Evolutionary conservation across 2,888 invertebrate species (phyloP).

Genomic region (Pherbina coryleti): DNA sequence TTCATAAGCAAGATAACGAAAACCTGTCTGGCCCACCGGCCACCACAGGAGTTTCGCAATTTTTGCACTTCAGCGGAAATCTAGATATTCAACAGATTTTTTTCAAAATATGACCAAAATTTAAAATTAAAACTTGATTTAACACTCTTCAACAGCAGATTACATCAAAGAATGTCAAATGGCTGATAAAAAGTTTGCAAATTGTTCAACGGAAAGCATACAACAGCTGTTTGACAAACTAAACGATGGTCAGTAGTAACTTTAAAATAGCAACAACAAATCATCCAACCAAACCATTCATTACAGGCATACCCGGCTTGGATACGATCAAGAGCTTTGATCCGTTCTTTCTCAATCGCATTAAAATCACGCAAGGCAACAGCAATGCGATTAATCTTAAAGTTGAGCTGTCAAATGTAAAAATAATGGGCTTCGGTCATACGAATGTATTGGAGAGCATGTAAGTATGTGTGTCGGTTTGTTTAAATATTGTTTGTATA

Average conservation of each 20-base stretch:
- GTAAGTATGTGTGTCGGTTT: slow-evolving; percentile 64
- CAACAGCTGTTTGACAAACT: slow-evolving; percentile 78
- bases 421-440: slow-evolving; percentile 77
- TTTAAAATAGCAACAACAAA: background rate
- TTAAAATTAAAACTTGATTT: slow-evolving; percentile 46
- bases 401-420: slow-evolving; percentile 78
- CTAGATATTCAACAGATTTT: background rate
- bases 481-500: background rate
- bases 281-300: background rate
- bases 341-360: slow-evolving; percentile 77
- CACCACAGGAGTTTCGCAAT: background rate
- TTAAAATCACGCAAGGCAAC: slow-evolving; percentile 79
- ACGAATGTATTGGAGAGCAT: slow-evolving; percentile 76
- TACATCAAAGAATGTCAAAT: slow-evolving; percentile 78
- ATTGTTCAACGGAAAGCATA: slow-evolving; percentile 78
- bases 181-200: slow-evolving; percentile 75
- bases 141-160: slow-evolving; percentile 72
- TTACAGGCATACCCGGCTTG: slow-evolving; percentile 66
- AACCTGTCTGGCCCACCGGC: too few relatives aligned
- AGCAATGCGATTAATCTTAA: slow-evolving; percentile 80
- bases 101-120: slow-evolving; percentile 39
- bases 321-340: slow-evolving; percentile 75
- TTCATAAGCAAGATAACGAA: too few relatives aligned
- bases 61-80: background rate
- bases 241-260: slow-evolving; percentile 72